Evolutionary conservation across 2,797 vertebrate species (phyloP), one percentile per base, ranked within the genome.

Genomic region (Valencia hispanica): DNA sequence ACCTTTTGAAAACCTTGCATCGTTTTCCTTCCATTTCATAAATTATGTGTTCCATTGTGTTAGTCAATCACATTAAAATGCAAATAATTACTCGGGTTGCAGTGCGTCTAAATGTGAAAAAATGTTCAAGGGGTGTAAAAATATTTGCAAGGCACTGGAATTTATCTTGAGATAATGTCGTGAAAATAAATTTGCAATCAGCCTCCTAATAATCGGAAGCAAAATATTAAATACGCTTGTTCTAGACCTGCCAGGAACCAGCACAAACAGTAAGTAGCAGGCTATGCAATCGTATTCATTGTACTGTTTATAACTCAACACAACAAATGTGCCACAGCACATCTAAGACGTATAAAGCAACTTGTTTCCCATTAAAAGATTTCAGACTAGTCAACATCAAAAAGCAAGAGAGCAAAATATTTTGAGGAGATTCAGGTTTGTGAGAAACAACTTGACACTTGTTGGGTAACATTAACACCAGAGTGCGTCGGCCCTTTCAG

Each of bases 361-460:
- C 32, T 22, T 20, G 32, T 34, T 36, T 17, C 32, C 18, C 18
- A 11, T 20, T 3, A 36, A 22, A 20, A 22, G n/a, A n/a, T n/a
- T 36, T 11, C 17, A 34, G 32, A 36, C 18, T 11, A 63, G 59
- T 20, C 17, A 34, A 22, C 3, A 63, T 63, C 18, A 36, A 22
- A 63, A 63, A 22, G 30, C 7, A 63, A 63, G 32, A 63, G 18
- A 36, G 7, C 32, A 36, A 63, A 36, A 20, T 63, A 34, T 20
- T 36, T 20, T 63, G 20, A 63, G 32, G 9, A 32, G 59, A 63
- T 22, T 8, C 32, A 36, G 15, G 57, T 59, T 59, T 59, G 27
- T 59, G 57, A 59, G 59, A 63, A 63, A 36, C 59, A 63, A 20
- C 59, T 36, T 36, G 59, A 63, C 59, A 63, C 8, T 34, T 51